Evolutionary conservation across 2,797 vertebrate genomes (phyloP), one percentile per base, ranked within the genome.

Genomic region (Eospalax fontanierii): DNA sequence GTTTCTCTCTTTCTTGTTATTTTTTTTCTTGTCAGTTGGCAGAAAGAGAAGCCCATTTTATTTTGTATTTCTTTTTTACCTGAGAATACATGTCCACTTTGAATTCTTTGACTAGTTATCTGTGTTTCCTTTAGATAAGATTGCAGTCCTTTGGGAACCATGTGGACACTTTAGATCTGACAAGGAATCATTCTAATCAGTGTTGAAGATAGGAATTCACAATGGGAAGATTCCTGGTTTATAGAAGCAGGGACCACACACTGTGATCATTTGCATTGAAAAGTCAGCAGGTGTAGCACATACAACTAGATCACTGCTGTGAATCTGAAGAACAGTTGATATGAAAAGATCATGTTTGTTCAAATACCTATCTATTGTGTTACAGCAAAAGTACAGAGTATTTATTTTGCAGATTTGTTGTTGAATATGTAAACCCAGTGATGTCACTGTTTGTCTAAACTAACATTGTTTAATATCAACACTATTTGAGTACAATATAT

Each of bases 261-360:
- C 98, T 98, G 98, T 94, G 98, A 97, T 96, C 95, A 97, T 98
- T 98, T 98, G 98, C 98, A 98, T 98, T 97, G 98, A 98, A 97
- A 97, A 96, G 98, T 93, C 98, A 98, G 98, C 98, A 98, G 98
- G 98, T 93, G 63, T 61, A 90, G 84, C 93, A 81, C 95, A 97
- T 97, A 98, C 98, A 98, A 96, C 96, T 97, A 91, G 86, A 97
- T 93, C 97, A 74, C 96, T 98, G 97, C 93, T 90, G 92, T 83
- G 91, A 95, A 96, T 98, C 96, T 85, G 79, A 95, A 86, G 83
- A 91, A 95, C 97, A 97, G 97, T 95, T 33, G 89, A 96, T 96
- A 97, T 93, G 96, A 98, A 97, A 94, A 98, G 97, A 97, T 98
- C 92, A 1, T 65, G 54, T 97, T 98, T 97, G 94, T 94, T 98